Conservation (phyloP, 2,797 vertebrate species). For the Myotis planiceps region DNA sequence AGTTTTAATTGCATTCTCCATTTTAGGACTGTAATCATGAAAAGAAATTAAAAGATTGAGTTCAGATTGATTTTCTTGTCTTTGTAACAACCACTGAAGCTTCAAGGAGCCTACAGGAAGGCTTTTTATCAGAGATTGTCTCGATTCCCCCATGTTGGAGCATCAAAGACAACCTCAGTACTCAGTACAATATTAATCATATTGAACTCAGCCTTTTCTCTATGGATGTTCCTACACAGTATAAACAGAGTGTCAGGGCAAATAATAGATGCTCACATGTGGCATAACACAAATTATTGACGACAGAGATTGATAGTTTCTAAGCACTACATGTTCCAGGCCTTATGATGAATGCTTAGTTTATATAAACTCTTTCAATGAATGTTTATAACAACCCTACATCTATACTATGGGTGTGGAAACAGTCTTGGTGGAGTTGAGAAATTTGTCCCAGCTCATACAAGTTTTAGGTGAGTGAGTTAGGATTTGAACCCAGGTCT, state of each 20-base stretch:
- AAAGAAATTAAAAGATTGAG: constrained; percentile 65
- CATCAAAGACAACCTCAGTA: not conserved
- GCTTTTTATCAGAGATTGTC: not conserved
- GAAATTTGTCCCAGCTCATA: not conserved
- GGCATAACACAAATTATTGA: not conserved
- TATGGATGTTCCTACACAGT: not conserved
- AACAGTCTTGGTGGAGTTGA: not conserved
- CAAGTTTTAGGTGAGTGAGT: not conserved
- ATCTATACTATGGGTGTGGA: not conserved
- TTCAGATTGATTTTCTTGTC: constrained; percentile 50
- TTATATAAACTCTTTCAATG: not conserved
- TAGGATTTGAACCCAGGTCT: not conserved
- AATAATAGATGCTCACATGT: not conserved
- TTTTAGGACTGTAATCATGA: constrained; percentile 49
- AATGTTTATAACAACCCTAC: not conserved
- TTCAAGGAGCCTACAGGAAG: not conserved
- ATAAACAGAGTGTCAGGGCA: not conserved
- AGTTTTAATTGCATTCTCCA: constrained; percentile 66
- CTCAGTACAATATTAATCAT: not conserved
- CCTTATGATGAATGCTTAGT: not conserved
- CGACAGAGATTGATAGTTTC: not conserved
- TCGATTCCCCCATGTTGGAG: not conserved
- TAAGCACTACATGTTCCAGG: not conserved
- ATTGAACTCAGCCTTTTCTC: not conserved
- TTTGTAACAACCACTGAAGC: not conserved